These are phyloP conservation scores for Cephalotes varians DNA, from an alignment of 2,888 invertebrate species.

Conservation along the genomic window DNA sequence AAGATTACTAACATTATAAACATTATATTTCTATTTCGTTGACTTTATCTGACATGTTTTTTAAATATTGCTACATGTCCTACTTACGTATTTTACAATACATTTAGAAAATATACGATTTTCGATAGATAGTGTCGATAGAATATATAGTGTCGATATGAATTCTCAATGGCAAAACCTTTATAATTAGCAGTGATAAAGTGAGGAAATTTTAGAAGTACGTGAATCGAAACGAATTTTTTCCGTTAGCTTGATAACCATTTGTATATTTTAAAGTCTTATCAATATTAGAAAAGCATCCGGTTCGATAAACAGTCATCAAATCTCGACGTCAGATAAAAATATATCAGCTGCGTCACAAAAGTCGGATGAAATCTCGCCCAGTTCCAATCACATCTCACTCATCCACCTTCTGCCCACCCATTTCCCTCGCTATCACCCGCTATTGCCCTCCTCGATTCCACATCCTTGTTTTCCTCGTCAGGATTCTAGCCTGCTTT, in stretches of 20 bases:
- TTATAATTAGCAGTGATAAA: neutral
- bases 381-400: constrained; percentile 28
- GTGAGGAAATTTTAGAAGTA: neutral
- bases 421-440: neutral
- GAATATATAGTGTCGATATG: too few species aligned
- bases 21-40: neutral
- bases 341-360: constrained; percentile 56
- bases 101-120: neutral
- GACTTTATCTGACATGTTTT: neutral
- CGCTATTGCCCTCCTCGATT: neutral
- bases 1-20: neutral
- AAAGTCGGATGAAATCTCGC: constrained; percentile 52
- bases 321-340: constrained; percentile 49
- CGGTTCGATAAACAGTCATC: neutral
- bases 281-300: constrained; percentile 23
- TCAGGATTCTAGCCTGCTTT: constrained; percentile 23
- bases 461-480: constrained; percentile 29
- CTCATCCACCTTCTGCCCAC: constrained; percentile 21
- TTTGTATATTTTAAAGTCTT: constrained; percentile 43
- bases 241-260: constrained; percentile 32
- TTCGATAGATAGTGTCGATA: neutral
- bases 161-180: neutral
- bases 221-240: neutral
- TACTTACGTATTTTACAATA: neutral
- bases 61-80: neutral